These are phyloP conservation scores for Enhydra lutris DNA, from an alignment of 2,113 vertebrate genomes.

Conservation along the genomic window DNA sequence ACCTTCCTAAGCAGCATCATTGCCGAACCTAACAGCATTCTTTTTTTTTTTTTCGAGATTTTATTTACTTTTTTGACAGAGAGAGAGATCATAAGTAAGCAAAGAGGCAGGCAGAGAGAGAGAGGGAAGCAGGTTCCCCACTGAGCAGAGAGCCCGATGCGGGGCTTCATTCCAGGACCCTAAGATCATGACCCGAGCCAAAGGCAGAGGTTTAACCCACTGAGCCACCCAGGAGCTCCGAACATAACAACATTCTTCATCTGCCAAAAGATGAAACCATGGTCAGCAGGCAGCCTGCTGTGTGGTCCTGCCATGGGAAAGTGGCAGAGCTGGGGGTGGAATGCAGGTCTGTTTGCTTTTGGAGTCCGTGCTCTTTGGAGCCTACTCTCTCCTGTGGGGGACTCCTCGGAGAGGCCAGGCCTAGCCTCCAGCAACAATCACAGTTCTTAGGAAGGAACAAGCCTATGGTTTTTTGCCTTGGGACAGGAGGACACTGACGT, in stretches of 20 bases:
- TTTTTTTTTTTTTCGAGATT: neutral
- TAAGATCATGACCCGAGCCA: too few relatives aligned
- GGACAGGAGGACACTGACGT: neutral
- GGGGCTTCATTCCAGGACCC: too few relatives aligned
- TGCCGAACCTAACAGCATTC: neutral
- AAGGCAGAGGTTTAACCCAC: too few relatives aligned
- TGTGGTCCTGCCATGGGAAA: neutral
- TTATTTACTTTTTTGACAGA: too few relatives aligned
- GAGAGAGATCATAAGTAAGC: too few relatives aligned
- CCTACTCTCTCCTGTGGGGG: neutral
- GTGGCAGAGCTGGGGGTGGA: neutral
- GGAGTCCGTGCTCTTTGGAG: neutral
- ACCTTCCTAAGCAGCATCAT: neutral
- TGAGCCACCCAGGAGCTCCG: neutral
- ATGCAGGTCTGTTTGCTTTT: neutral
- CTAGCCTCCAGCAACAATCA: neutral
- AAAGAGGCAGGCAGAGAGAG: too few relatives aligned
- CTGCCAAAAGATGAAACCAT: neutral
- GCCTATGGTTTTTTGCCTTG: neutral
- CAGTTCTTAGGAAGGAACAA: neutral
- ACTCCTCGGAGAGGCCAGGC: neutral
- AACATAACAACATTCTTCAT: neutral
- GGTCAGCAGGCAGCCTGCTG: neutral
- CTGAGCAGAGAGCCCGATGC: too few relatives aligned
- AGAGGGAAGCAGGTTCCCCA: too few relatives aligned